phyloP scores from a whole-genome alignment of 2,113 vertebrate genomes.

The Gallinago paraguaiae region DNA sequence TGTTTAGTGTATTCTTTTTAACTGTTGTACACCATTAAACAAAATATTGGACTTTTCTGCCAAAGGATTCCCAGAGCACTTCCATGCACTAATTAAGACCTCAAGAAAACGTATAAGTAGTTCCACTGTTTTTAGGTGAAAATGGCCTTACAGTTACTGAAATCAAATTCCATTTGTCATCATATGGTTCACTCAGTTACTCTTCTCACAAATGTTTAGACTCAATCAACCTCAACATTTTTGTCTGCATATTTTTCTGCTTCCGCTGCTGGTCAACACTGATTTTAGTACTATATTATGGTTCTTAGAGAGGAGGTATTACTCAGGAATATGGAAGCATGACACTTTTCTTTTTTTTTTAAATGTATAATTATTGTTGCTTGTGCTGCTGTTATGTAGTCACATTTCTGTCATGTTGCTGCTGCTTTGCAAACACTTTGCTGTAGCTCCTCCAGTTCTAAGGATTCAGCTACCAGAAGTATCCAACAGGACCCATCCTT shows the following conservation, averaged over 20 bases:
- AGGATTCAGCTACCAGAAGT: not conserved
- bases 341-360: not conserved
- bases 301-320: not conserved
- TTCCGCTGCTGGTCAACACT: not conserved
- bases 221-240: not conserved
- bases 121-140: not conserved
- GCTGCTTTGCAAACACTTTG: not conserved
- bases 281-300: not conserved
- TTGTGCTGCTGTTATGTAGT: not conserved
- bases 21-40: not conserved
- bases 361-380: not conserved
- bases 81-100: not conserved
- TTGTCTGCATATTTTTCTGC: not conserved
- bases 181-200: not conserved
- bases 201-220: not conserved
- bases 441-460: not conserved
- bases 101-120: not conserved
- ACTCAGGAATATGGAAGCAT: not conserved
- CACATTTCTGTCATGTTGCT: not conserved
- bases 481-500: not conserved
- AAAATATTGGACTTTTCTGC: not conserved
- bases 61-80: not conserved
- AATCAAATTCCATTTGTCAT: not conserved
- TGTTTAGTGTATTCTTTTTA: constrained; percentile 4
- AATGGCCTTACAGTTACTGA: not conserved